These are phyloP conservation scores for Matsumurasca onukii DNA, from an alignment of 1,140 invertebrate genomes.

Conservation along the genomic window DNA sequence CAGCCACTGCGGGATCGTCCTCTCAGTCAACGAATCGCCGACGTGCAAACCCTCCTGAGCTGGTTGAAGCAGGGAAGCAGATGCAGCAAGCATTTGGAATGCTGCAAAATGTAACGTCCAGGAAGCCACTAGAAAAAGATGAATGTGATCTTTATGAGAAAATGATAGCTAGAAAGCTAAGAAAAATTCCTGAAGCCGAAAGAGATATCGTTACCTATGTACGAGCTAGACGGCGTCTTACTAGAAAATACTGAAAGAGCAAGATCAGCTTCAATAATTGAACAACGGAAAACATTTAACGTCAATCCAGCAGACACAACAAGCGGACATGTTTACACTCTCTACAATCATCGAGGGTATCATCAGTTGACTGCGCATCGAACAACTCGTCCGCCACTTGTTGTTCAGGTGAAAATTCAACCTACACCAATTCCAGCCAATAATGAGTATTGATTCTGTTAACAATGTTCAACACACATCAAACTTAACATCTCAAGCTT, in stretches of 20 bases:
- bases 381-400: conserved; percentile 1
- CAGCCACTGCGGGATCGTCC: not conserved
- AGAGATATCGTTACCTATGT: conserved; percentile 38
- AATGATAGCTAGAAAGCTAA: conserved; percentile 41
- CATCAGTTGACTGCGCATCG: conserved; percentile 4
- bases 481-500: conserved; percentile 2
- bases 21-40: conserved; percentile 7
- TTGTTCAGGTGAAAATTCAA: not conserved
- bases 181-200: conserved; percentile 41
- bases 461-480: not conserved
- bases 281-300: not conserved
- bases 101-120: conserved; percentile 12
- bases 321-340: conserved; percentile 1
- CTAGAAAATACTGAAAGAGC: not conserved
- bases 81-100: conserved; percentile 28
- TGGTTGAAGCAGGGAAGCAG: conserved; percentile 22
- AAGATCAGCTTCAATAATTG: conserved; percentile 6
- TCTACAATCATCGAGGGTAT: conserved; percentile 1
- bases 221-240: conserved; percentile 34
- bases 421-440: not conserved
- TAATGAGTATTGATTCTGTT: conserved; percentile 1
- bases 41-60: conserved; percentile 16
- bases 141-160: conserved; percentile 31
- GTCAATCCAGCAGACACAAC: not conserved
- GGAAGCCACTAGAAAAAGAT: conserved; percentile 28